Evolutionary conservation across 35 echinoderm and acorn worm genomes (phyloP).

Genomic region (Nesometra sesokonis): DNA sequence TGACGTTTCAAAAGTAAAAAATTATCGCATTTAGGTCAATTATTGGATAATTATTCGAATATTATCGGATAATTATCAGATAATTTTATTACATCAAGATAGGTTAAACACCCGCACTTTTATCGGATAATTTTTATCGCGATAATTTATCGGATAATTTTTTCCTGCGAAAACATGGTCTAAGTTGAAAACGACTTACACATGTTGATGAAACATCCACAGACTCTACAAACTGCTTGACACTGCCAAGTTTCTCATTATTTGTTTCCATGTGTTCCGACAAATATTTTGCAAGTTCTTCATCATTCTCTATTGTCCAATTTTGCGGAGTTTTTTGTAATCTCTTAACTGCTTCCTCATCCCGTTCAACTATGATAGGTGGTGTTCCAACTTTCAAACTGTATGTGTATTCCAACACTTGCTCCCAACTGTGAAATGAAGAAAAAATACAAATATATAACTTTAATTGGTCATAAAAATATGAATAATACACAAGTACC

Average conservation of each 20-base stretch:
- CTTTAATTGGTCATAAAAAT: not conserved
- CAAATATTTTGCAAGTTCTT: slow-evolving; percentile 78
- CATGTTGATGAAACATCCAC: slow-evolving; percentile 87
- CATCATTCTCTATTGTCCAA: slow-evolving; percentile 80
- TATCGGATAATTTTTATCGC: no score
- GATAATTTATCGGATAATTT: no score
- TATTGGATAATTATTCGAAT: no score
- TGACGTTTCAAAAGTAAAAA: no score
- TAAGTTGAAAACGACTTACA: slow-evolving; percentile 28
- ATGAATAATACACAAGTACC: not conserved
- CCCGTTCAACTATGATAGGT: slow-evolving; percentile 12
- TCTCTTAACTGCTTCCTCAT: slow-evolving; percentile 31
- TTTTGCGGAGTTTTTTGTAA: slow-evolving; percentile 40
- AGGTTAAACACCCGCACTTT: no score
- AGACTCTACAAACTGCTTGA: slow-evolving; percentile 92
- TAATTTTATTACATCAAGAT: no score
- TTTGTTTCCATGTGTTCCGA: slow-evolving; percentile 70
- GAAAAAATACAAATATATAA: no score
- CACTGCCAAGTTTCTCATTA: slow-evolving; percentile 77
- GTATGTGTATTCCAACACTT: slow-evolving; percentile 63
- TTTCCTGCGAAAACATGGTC: no score
- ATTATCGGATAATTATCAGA: no score
- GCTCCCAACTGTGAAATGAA: slow-evolving; percentile 57
- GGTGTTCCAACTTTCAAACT: slow-evolving; percentile 27
- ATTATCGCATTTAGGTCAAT: no score